Conservation (phyloP, 2,113 vertebrate species). For the Amblyornis subalaris region DNA sequence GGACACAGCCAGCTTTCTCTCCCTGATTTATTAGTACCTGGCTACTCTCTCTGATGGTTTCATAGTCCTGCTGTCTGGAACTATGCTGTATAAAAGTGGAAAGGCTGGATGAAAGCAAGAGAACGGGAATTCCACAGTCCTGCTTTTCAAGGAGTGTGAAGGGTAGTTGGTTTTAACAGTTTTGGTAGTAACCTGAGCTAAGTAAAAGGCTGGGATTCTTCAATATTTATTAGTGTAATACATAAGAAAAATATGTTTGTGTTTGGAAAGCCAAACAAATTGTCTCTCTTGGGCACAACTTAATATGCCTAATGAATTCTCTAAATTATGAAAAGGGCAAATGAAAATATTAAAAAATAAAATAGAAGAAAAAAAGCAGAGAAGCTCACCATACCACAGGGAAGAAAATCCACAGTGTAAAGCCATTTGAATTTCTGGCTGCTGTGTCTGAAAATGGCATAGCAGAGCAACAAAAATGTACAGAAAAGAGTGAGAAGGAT, state of each 20-base stretch:
- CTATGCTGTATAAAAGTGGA: background rate
- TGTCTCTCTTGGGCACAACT: background rate
- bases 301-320: constrained; percentile 1
- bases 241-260: background rate
- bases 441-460: background rate
- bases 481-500: background rate
- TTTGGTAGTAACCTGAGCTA: background rate
- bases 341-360: background rate
- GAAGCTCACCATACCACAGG: background rate
- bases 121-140: background rate
- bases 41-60: background rate
- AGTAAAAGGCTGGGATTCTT: background rate
- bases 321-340: background rate
- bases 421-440: background rate
- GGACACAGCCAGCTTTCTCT: background rate
- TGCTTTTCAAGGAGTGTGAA: background rate
- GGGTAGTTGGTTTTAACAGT: background rate
- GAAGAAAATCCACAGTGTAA: background rate
- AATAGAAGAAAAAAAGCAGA: background rate
- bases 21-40: background rate
- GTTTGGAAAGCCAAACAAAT: background rate
- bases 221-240: background rate
- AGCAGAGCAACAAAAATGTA: background rate
- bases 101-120: background rate
- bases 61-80: background rate